These are phyloP conservation scores for Lepeophtheirus nordmannii DNA, from an alignment of 2,888 invertebrate species.

Conservation along the genomic window DNA sequence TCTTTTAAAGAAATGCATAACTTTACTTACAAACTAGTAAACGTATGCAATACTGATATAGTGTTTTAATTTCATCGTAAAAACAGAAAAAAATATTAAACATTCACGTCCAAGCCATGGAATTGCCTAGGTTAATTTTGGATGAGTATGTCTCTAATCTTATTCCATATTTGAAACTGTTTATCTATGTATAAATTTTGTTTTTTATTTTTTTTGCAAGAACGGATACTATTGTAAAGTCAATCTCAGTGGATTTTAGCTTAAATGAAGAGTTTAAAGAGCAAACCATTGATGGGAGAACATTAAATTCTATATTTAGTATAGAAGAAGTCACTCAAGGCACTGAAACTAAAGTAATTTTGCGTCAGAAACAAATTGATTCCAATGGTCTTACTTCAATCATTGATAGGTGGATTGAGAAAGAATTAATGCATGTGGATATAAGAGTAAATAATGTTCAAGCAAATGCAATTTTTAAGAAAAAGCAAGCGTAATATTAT, in stretches of 20 bases:
- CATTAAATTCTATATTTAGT: background rate
- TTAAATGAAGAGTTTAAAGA: background rate
- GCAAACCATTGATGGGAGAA: conserved; percentile 1
- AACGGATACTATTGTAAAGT: conserved; percentile 6
- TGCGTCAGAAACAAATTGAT: background rate
- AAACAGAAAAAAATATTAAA: too few species aligned
- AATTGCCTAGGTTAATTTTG: too few species aligned
- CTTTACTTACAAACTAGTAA: too few species aligned
- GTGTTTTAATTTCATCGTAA: too few species aligned
- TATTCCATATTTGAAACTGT: too few species aligned
- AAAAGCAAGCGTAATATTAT: background rate
- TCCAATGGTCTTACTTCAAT: background rate
- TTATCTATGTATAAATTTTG: too few species aligned
- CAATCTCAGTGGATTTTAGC: background rate
- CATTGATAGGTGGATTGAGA: background rate
- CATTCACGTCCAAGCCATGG: too few species aligned
- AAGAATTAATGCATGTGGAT: background rate
- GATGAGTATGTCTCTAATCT: too few species aligned
- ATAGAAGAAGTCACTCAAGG: background rate
- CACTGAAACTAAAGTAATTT: background rate
- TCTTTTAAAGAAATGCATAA: too few species aligned
- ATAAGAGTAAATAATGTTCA: background rate
- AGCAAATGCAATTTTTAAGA: conserved; percentile 11
- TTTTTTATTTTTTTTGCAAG: background rate
- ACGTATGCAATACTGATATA: too few species aligned